Conservation (phyloP, 1,140 invertebrate genomes). For the Euschistus heros region DNA sequence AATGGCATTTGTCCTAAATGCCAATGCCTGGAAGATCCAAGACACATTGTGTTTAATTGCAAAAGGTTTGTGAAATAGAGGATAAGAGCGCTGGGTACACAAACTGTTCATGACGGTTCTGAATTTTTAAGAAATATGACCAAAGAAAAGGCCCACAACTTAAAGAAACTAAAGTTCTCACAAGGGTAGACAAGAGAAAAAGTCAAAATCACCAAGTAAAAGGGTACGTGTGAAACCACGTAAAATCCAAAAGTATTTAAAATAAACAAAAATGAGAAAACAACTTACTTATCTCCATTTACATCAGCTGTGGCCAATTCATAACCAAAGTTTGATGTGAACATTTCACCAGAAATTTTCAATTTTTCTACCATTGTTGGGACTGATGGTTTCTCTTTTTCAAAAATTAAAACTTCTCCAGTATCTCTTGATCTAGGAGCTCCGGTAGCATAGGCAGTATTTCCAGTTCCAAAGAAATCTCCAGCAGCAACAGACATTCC, state of each 20-base stretch:
- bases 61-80: too few species aligned
- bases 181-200: too few species aligned
- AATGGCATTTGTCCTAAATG: too few species aligned
- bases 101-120: too few species aligned
- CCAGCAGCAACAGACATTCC: constrained; percentile 81
- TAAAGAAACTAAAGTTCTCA: too few species aligned
- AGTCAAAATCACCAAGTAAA: background rate
- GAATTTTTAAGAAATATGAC: too few species aligned
- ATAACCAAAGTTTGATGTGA: constrained; percentile 82
- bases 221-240: too few species aligned
- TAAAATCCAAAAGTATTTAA: background rate
- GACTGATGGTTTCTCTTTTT: constrained; percentile 38
- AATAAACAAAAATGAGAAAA: background rate
- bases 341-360: constrained; percentile 68
- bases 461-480: constrained; percentile 52
- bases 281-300: constrained; percentile 68
- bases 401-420: constrained; percentile 76
- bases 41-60: too few species aligned
- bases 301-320: constrained; percentile 72
- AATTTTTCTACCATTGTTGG: constrained; percentile 46
- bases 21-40: too few species aligned
- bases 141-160: too few species aligned
- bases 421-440: constrained; percentile 74
- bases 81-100: too few species aligned
- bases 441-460: constrained; percentile 64